Conservation (phyloP, 2,797 vertebrate species). For the Manis javanica region DNA sequence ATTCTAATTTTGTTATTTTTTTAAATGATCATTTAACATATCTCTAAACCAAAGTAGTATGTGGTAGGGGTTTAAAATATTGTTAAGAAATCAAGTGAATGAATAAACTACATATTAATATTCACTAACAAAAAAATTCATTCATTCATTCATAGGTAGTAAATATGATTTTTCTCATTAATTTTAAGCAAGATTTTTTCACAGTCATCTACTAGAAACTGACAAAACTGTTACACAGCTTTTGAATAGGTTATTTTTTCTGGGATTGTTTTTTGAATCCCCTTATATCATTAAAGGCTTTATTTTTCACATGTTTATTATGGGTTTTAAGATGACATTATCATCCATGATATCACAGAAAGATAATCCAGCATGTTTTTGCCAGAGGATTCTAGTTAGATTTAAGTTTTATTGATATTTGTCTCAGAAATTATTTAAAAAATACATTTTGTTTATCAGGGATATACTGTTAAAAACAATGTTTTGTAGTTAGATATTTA, state of each 20-base stretch:
- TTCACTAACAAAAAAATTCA: not conserved
- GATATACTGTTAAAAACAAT: not conserved
- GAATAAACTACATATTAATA: not conserved
- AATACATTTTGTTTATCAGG: not conserved
- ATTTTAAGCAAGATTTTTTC: not conserved
- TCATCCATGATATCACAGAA: not conserved
- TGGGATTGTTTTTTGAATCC: not conserved
- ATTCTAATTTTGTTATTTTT: not conserved
- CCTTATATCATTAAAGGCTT: not conserved
- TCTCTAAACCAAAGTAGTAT: not conserved
- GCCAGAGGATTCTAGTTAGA: not conserved
- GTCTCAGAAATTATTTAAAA: slow-evolving; percentile 26
- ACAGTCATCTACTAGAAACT: not conserved
- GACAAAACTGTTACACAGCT: not conserved
- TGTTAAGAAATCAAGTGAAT: not conserved
- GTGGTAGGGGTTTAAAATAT: not conserved
- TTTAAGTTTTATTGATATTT: slow-evolving; percentile 15
- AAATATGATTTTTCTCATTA: not conserved
- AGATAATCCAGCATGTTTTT: not conserved
- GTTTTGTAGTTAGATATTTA: not conserved
- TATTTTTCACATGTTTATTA: not conserved
- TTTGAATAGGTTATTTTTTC: not conserved
- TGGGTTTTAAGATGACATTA: not conserved
- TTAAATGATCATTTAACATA: not conserved
- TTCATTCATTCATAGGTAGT: not conserved